phyloP scores from a whole-genome alignment of 2,113 vertebrate species.

The Condylura cristata region DNA sequence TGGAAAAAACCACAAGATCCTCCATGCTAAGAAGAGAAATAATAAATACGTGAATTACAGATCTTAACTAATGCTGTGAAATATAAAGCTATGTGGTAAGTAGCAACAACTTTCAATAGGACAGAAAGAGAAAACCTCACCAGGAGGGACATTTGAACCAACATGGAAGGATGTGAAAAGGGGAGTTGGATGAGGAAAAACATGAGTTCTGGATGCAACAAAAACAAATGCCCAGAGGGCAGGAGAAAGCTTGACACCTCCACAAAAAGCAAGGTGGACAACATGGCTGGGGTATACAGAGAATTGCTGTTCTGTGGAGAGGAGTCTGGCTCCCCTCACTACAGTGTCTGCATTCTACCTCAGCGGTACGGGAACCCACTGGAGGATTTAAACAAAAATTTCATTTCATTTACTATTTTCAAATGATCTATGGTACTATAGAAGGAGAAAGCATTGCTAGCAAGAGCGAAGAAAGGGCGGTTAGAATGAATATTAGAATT shows the following conservation, averaged over 20 bases:
- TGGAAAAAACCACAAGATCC: background rate
- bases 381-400: background rate
- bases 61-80: background rate
- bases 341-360: background rate
- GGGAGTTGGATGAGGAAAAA: background rate
- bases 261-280: background rate
- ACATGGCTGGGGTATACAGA: background rate
- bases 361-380: background rate
- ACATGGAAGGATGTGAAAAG: slow-evolving; percentile 1
- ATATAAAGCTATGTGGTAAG: background rate
- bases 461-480: background rate
- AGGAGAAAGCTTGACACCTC: background rate
- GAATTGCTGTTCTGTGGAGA: background rate
- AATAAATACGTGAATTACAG: background rate
- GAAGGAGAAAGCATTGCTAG: background rate
- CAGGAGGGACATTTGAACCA: background rate
- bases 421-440: background rate
- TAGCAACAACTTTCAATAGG: background rate
- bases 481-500: background rate
- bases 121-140: background rate
- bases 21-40: background rate
- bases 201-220: background rate
- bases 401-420: background rate
- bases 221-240: background rate
- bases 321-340: no score